Evolutionary conservation across 2,113 vertebrate species (phyloP).

Genomic region (Melospiza georgiana): DNA sequence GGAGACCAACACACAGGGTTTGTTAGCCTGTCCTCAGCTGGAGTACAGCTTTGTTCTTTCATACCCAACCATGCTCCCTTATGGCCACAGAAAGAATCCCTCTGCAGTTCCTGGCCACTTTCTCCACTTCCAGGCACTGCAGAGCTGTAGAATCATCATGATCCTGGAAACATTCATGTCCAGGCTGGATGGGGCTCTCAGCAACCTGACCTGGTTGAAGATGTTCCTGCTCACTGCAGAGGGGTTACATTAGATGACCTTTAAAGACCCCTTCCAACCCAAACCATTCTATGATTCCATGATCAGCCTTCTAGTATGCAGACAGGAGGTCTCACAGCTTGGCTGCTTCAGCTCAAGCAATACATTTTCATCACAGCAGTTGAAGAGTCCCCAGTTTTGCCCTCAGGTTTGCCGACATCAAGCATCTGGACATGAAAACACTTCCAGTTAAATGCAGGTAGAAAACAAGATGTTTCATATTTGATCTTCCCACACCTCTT

Average conservation of each 20-base stretch:
- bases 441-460: background rate
- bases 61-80: rapidly evolving
- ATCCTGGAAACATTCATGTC: background rate
- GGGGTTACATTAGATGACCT: background rate
- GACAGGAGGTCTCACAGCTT: background rate
- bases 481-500: background rate
- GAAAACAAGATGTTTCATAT: background rate
- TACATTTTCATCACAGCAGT: background rate
- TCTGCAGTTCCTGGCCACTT: background rate
- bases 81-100: background rate
- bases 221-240: background rate
- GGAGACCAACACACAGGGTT: rapidly evolving
- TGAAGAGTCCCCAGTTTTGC: background rate
- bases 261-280: background rate
- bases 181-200: background rate
- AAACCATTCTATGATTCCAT: background rate
- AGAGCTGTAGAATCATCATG: background rate
- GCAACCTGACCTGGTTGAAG: background rate
- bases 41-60: background rate
- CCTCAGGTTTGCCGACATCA: background rate
- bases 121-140: background rate
- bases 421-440: background rate
- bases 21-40: background rate
- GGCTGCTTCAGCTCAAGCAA: background rate
- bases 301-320: background rate